Evolutionary conservation across 2,888 invertebrate species (phyloP), one percentile per base, ranked within the genome.

Genomic region (Philhelius pedissequus): DNA sequence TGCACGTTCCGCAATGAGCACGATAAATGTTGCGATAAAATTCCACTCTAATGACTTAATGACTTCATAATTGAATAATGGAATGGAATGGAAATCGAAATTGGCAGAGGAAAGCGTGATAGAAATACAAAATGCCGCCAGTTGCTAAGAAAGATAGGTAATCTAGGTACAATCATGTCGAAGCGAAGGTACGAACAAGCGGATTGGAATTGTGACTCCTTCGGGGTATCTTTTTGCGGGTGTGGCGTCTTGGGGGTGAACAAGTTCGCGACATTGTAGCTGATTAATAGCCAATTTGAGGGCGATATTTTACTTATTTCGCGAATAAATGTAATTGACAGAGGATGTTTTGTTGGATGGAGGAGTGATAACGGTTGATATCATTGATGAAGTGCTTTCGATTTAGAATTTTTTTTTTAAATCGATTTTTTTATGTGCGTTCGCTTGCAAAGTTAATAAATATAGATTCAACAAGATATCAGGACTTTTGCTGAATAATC

Each of bases 41-140:
- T 84, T 84, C 84, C 79, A 84, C 84, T 75, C 84, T 84, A 84
- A 84, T 84, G 84, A 84, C 84, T 84, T 84, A 84, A 84, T 84
- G 84, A 84, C 84, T 84, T 84, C 84, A 84, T 84, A 84, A 84
- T 84, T 84, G 84, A 84, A 84, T 84, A 84, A 84, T 79, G 84
- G 79, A 84, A 79, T 84, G 83, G 79, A 81, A 71, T 81, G 70
- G 81, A 84, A 84, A 80, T 84, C 79, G 84, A 84, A 84, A 75
- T 84, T 68, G 84, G 79, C 84, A 68, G 84, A 79, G 70, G 79
- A 79, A 64, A 74, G 79, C 79, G 75, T 84, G 83, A 79, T 74
- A 75, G 52, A 75, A 75, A 68, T 66, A 40, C 54, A 52, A 50
- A 66, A 48, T 71, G 27, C 60, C 40, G 9, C 15, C 60, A 18